phyloP scores from a whole-genome alignment of 2,797 vertebrate species.

The Sciaenops ocellatus region DNA sequence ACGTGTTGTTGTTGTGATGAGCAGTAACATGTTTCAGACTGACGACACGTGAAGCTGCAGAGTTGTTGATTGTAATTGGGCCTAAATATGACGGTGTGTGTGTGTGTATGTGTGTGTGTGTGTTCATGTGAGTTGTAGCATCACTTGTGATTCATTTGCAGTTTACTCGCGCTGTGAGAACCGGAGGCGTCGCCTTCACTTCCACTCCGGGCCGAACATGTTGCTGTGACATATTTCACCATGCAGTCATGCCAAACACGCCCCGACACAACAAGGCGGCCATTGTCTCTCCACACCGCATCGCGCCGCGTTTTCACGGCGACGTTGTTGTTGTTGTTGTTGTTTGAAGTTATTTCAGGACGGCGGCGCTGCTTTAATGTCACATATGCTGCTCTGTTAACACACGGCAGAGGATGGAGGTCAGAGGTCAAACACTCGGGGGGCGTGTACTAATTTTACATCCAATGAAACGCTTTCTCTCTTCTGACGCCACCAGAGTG shows the following conservation, averaged over 20 bases:
- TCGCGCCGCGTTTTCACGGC: conserved; percentile 29
- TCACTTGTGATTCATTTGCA: conserved; percentile 73
- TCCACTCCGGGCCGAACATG: conserved; percentile 65
- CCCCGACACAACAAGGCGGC: conserved; percentile 35
- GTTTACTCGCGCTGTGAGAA: conserved; percentile 67
- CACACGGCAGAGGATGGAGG: neutral
- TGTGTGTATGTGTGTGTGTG: conserved; percentile 5
- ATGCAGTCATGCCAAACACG: conserved; percentile 49
- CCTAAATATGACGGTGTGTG: conserved; percentile 32
- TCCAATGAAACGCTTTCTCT: too few species aligned
- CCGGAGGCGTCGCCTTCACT: conserved; percentile 66
- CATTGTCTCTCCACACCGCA: conserved; percentile 44
- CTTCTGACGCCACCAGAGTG: too few species aligned
- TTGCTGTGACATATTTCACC: conserved; percentile 69
- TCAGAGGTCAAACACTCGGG: neutral
- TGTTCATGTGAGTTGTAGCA: conserved; percentile 11
- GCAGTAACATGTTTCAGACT: neutral
- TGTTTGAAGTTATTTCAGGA: conserved; percentile 40
- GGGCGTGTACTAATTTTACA: too few species aligned
- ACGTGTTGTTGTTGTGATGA: conserved; percentile 8
- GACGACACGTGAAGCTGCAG: conserved; percentile 13
- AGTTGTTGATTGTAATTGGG: conserved; percentile 48
- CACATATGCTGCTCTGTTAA: conserved; percentile 48
- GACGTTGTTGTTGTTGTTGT: conserved; percentile 20
- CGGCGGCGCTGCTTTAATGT: neutral